Base-by-base conservation (phyloP, 2,113 vertebrate species). In the Microtus montanus region DNA sequence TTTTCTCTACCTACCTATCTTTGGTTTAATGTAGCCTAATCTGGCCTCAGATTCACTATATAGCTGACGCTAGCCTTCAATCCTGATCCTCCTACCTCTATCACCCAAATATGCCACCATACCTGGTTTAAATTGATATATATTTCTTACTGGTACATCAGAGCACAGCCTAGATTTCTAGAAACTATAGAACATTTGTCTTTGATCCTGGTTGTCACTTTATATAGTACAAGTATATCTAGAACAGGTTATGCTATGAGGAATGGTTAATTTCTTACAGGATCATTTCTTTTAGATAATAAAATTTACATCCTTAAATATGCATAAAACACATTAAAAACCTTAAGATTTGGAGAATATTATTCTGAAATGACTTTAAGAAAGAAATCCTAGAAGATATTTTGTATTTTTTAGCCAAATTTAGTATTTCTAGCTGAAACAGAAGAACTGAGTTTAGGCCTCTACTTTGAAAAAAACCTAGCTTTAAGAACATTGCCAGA, bases 391-490 rank as follows among this genome's bases (percentile, higher is more conserved):
- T 47, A 66, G 73, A 90, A 17, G 30, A 54, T 86, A 71, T 30
- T 58, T 58, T 58, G 1, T 58, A 58, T 58, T 58, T 58, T 26
- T 26, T 63, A 77, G 26, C 5, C 35, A 68, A 77, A 83, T 38
- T 80, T 66, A 87, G 28, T 86, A 44, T 71, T 93, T 90, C 90
- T 79, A 89, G 41, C 10, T 73, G 35, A 90, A 66, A 86, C 33
- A 87, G 20, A n/a, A 89, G 58, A 44, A 64, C 73, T 90, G 28
- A 79, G 28, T 54, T 79, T 10, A 58, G 22, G 35, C 79, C 19
- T 11, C 78, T 8, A 64, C 5, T 58, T 89, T 52, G 12, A 19
- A 84, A 28, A 28, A 63, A 63, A 17, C 7, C 66, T 87, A 52
- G 84, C 47, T 52, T 71, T 49, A 68, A 20, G 17, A 68, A n/a